Base-by-base conservation (phyloP, 2,113 vertebrate genomes). In the Alligator mississippiensis region DNA sequence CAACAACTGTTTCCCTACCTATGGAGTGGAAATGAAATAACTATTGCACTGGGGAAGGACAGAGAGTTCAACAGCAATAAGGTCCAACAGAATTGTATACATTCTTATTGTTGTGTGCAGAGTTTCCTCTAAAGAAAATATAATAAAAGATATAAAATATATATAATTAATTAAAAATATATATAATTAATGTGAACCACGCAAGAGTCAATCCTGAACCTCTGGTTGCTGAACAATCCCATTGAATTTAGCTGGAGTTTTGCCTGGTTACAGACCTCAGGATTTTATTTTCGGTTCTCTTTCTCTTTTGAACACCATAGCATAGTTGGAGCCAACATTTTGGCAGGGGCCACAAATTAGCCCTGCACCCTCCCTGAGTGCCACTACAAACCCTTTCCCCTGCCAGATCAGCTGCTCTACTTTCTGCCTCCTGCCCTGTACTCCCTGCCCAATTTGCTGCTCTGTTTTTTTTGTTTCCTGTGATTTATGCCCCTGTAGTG, bases 41-140 rank as follows among this genome's bases (percentile, higher is more conserved):
- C 15, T 4, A 54, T 62, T 63, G 5, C 25, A 2, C 1, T 0
- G 4, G 3, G 19, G 2, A 3, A 4, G 4, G 24, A 68, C 21
- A 0, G 59, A 77, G 30, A 78, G 80, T 82, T 61, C 66, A 83
- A 82, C 1, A 64, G 63, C 77, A 83, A 74, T 76, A 80, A 77
- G 58, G 76, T 5, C 2, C 66, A 80, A 17, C 28, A 72, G 78
- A 18, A 25, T 64, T 91, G 30, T 76, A 70, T 13, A 28, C 19
- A 9, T 59, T 84, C 60, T 93, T 87, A 87, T 79, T 84, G 76
- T 47, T 83, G 25, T 14, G 2, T 9, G 9, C 14, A 61, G 22
- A 17, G 4, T 47, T 79, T 85, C 28, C 62, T n/a, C 34, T 34
- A 34, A 34, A 34, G 34, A 34, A 34, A 34, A 34, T 34, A 34